Base-by-base conservation (phyloP, 2,888 invertebrate genomes). In the Caenorhabditis uteleia region DNA sequence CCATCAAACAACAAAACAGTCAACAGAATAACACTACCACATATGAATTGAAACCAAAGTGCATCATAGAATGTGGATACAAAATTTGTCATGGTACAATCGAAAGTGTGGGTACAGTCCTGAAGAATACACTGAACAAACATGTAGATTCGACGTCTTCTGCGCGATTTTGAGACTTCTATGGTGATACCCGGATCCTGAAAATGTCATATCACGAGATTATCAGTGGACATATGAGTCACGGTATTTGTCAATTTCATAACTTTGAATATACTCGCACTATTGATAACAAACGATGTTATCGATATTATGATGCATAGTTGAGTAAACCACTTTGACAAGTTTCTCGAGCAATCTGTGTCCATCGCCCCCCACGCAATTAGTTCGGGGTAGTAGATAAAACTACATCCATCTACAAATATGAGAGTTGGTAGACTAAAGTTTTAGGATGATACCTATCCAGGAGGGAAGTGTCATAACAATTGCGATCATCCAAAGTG, bases 61-160 rank as follows among this genome's bases (percentile, higher is more conserved):
- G 54, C 60, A 25, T 43, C 23, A 18, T 43, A 45, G 18, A 54
- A 55, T 2, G 54, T 45, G 34, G 54, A 60, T 4, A 60, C 39
- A 34, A 45, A 54, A 10, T 54, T 54, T 21, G 54, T 54, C 20
- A 54, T 33, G 48, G 54, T 54, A 23, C 53, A 53, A 25, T 60
- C 60, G 7, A 54, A 44, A 0, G 54, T 54, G 29, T 60, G 60
- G 16, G 60, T 60, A 20, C 60, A 60, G 12, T 60, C 60, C 25
- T 60, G 60, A 23, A 60, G 44, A 2, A 60, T 31, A 33, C 60
- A 60, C 25, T 60, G n/a, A n/a, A n/a, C n/a, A 49, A 60, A 60
- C 60, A 60, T 60, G 33, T 45, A 49, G 20, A 47, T 39, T 23
- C 60, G 14, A 7, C 49, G 25, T 20, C 27, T 31, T 36, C 36